Evolutionary conservation across 2,797 vertebrate genomes (phyloP), one percentile per base, ranked within the genome.

Genomic region (Trichosurus vulpecula): DNA sequence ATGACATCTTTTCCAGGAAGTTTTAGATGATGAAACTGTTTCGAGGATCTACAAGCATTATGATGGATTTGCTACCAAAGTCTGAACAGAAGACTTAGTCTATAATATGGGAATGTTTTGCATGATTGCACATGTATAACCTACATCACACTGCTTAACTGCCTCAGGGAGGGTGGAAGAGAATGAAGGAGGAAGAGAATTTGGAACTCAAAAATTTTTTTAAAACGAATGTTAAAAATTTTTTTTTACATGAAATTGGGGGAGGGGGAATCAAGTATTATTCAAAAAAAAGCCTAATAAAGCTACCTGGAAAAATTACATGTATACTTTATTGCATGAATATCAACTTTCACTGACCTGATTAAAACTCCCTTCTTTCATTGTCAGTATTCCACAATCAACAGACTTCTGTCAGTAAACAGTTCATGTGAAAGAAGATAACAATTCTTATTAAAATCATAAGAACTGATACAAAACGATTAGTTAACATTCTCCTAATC

Each of bases 31-130:
- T n/a, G 35, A 94, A 27, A 92, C 57, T 31, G n/a, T 35, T 94
- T 47, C 91, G 47, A 93, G 74, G 16, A 94, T 74, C 92, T 94
- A 94, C 57, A 54, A 92, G 93, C 92, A 97, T 91, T 90, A 89
- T 92, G 94, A 95, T 14, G 56, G 54, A 93, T 93, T 54, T 95
- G 61, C 92, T 58, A 87, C 2, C 14, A 93, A 96, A 55, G 51
- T 93, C 52, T 94, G 92, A 90, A 94, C 19, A 29, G 94, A 95
- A 94, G 92, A 93, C 52, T 57, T 19, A 81, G 66, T 47, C 29
- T 81, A 81, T 25, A 81, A 81, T 25, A 81, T 47, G 66, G 58
- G 47, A 81, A 81, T 47, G 8, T 9, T 81, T 41, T 81, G 66
- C 66, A 81, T 81, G n/a, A 81, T 3, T 81, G 66, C 66, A 81